Evolutionary conservation across 2,888 invertebrate species (phyloP), one percentile per base, ranked within the genome.

Genomic region (Meiosimyza decipiens): DNA sequence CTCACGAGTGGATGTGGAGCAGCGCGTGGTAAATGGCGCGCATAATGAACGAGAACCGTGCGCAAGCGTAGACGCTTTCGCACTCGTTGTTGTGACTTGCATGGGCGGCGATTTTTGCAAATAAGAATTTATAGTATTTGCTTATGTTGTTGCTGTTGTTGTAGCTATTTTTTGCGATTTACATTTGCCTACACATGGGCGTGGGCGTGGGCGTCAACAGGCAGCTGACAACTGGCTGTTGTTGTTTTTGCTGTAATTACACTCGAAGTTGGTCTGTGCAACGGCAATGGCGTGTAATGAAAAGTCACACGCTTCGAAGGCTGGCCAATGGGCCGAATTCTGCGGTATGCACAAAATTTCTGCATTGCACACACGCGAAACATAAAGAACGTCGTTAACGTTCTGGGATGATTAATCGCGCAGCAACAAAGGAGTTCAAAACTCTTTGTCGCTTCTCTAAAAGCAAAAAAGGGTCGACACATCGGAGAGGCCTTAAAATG

Each of bases 251-350:
- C 70, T 71, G 65, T 55, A 71, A 59, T 54, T 52, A 47, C 57
- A 16, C 6, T 69, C 16, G 59, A 9, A 64, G 33, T 64, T 71
- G 54, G 22, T 60, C n/a, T 40, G 28, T 28, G 28, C n/a, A 40
- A 16, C 51, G 50, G 28, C 4, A 28, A 49, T 15, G 22, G 28
- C 28, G 28, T 28, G 28, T 28, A 70, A 66, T 74, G 62, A 74
- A 77, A 74, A 77, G 75, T 78, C 76, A 74, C 78, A 78, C 77
- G 77, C 77, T 76, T 74, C 72, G 74, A 73, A 73, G 76, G 76
- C 76, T 69, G 78, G 72, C 67, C 72, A 72, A 77, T 73, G 76
- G 77, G 78, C 74, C 71, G 78, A 73, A 74, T 65, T 66, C 74
- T 78, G 78, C 72, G 78, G 77, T 78, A 75, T 74, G 6, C 18